A percentile compares a stretch with the other conserved stretches of the same genome.
Conservation (phyloP, 2,113 vertebrate species). For the Callocephalon fimbriatum region DNA sequence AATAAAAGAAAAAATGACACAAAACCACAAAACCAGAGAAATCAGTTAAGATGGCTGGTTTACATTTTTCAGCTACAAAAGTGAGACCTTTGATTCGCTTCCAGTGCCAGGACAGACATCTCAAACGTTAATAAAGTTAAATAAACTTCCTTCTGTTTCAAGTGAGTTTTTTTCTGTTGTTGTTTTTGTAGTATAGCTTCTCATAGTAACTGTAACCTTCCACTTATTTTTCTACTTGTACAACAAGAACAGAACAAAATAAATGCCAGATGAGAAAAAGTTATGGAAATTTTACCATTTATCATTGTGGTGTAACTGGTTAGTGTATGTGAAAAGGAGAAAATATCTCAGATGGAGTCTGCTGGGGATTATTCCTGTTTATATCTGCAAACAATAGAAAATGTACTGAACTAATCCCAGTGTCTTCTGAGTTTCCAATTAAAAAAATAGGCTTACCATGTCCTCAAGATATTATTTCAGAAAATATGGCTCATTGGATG, state of each 20-base stretch:
- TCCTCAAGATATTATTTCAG: slow-evolving; percentile 40
- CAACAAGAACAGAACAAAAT: not conserved
- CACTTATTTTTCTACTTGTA: not conserved
- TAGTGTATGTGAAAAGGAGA: not conserved
- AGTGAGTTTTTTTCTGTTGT: not conserved
- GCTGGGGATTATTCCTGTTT: not conserved
- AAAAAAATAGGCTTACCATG: slow-evolving; percentile 19
- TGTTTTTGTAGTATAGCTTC: not conserved
- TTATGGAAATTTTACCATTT: not conserved
- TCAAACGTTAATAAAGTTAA: not conserved
- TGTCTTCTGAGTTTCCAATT: slow-evolving; percentile 50
- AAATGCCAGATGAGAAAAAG: not conserved
- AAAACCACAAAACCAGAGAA: too few relatives aligned
- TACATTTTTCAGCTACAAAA: not conserved
- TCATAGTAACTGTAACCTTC: not conserved
- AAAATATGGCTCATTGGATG: not conserved
- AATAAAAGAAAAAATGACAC: not conserved
- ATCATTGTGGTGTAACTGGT: not conserved
- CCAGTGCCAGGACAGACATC: not conserved
- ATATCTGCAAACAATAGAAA: slow-evolving; percentile 4
- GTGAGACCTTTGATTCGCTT: not conserved
- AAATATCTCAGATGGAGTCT: not conserved
- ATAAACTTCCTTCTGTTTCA: not conserved
- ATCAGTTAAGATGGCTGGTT: not conserved
- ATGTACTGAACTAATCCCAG: slow-evolving; percentile 42